Evolutionary conservation across 2,888 invertebrate species (phyloP).

Genomic region (Phragmatobia fuliginosa): DNA sequence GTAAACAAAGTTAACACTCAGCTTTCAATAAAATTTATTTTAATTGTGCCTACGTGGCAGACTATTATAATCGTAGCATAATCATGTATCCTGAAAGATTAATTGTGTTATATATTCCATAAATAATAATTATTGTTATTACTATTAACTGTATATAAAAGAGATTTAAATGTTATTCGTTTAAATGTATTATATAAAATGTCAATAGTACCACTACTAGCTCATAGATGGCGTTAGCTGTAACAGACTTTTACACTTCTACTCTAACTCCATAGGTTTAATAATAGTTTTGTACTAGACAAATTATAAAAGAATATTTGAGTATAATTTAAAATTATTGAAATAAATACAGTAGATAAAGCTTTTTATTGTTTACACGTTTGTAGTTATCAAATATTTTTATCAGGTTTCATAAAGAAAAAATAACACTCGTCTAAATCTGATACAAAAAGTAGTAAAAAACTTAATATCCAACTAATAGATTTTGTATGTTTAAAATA

Average conservation of each 20-base stretch:
- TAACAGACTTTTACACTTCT: background rate
- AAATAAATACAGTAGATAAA: background rate
- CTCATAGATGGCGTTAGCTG: conserved; percentile 69
- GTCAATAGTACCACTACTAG: conserved; percentile 62
- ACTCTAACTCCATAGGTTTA: background rate
- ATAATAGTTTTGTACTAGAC: background rate
- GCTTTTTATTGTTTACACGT: background rate
- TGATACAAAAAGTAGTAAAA: background rate
- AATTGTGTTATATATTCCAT: background rate
- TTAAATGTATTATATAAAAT: too few relatives aligned
- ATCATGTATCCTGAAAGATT: background rate
- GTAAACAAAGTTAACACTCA: background rate
- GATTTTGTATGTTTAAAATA: background rate
- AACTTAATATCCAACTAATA: background rate
- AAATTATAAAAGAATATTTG: background rate
- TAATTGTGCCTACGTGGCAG: too few relatives aligned
- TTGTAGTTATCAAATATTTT: background rate
- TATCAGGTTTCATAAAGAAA: background rate
- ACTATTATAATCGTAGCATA: too few relatives aligned
- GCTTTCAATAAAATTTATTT: background rate
- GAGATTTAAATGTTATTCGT: too few relatives aligned
- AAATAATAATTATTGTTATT: background rate
- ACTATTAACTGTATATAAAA: background rate
- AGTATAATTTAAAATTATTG: background rate
- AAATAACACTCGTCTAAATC: background rate